Evolutionary conservation across 2,888 invertebrate genomes (phyloP).

Genomic region (Argyresthia goedartella): DNA sequence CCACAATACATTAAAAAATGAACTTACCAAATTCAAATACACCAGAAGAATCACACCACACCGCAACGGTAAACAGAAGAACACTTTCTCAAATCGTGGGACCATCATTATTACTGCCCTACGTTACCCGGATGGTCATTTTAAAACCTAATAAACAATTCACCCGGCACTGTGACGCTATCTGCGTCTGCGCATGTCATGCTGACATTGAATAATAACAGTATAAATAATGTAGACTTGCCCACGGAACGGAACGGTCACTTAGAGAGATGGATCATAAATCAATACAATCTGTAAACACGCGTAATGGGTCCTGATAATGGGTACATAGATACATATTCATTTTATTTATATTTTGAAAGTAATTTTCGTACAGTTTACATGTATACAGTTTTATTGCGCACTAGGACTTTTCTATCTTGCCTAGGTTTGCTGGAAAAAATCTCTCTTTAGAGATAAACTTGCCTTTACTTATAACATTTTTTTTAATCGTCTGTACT

Average conservation of each 20-base stretch:
- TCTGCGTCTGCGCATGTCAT: neutral
- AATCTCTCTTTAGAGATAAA: too few relatives aligned
- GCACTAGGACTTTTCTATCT: too few relatives aligned
- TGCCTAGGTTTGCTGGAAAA: too few relatives aligned
- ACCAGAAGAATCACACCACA: slow-evolving; percentile 5
- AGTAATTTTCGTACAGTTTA: too few relatives aligned
- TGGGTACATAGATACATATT: too few relatives aligned
- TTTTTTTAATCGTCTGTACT: too few relatives aligned
- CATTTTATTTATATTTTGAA: too few relatives aligned
- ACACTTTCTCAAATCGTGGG: slow-evolving; percentile 5
- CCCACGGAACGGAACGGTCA: neutral
- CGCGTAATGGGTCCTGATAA: too few relatives aligned
- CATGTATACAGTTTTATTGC: too few relatives aligned
- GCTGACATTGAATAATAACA: neutral
- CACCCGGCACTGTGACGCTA: neutral
- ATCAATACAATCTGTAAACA: neutral
- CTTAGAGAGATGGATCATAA: neutral
- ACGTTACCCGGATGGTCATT: too few relatives aligned
- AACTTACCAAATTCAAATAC: slow-evolving; percentile 9
- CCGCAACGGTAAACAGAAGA: slow-evolving; percentile 5
- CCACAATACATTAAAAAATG: neutral
- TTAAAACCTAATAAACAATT: neutral
- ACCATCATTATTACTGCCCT: neutral
- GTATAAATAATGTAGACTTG: neutral
- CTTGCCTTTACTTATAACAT: too few relatives aligned